These are phyloP conservation scores for Poecilobothrus nobilitatus DNA, from an alignment of 2,888 invertebrate species.

Conservation along the genomic window DNA sequence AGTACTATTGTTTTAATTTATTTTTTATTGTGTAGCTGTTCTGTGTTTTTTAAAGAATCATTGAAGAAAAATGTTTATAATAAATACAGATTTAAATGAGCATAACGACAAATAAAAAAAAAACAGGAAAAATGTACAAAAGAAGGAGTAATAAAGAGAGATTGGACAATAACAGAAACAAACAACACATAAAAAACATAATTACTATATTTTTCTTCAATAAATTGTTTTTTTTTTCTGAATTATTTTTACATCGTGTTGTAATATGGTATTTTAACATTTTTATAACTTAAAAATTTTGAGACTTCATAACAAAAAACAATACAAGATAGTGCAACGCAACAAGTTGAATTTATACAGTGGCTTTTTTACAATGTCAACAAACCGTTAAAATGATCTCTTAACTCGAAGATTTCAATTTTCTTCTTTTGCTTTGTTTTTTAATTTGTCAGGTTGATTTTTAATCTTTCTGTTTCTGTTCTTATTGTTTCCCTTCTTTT, in stretches of 20 bases:
- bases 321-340: neutral
- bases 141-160: too few relatives aligned
- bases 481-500: neutral
- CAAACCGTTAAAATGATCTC: conserved; percentile 6
- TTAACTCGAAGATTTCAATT: neutral
- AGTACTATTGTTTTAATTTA: too few relatives aligned
- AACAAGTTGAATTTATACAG: neutral
- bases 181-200: too few relatives aligned
- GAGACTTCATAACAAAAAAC: neutral
- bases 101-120: too few relatives aligned
- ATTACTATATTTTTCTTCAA: neutral
- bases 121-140: too few relatives aligned
- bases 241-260: neutral
- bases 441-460: neutral
- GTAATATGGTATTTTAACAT: neutral
- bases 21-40: too few relatives aligned
- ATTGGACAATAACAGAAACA: too few relatives aligned
- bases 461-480: too few relatives aligned
- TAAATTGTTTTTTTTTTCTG: neutral
- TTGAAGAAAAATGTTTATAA: too few relatives aligned
- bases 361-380: neutral
- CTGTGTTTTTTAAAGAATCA: too few relatives aligned
- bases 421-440: neutral
- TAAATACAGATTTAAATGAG: too few relatives aligned
- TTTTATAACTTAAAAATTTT: neutral